These are phyloP conservation scores for Hydra vulgaris DNA, from an alignment of 30 jellyfish, hydroid and myxozoan species.

Conservation along the genomic window DNA sequence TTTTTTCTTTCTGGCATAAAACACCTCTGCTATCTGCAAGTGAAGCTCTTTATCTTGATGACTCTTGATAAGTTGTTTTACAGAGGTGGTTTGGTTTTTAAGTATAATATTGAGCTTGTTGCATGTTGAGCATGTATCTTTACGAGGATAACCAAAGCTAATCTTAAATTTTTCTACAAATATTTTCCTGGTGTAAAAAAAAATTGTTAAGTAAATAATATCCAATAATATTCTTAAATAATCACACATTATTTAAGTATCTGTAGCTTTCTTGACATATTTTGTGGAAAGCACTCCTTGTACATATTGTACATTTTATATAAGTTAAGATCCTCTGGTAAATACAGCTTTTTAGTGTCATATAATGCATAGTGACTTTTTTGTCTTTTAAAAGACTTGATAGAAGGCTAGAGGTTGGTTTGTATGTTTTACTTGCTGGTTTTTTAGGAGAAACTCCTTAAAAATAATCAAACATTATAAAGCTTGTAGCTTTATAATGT, in stretches of 20 bases:
- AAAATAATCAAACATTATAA: too few species aligned
- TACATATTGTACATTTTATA: background rate
- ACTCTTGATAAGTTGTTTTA: background rate
- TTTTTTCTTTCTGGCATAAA: background rate
- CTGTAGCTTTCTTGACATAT: background rate
- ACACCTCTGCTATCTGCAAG: background rate
- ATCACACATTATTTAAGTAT: background rate
- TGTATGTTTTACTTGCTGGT: too few species aligned
- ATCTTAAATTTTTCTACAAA: too few species aligned
- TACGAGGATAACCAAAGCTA: background rate
- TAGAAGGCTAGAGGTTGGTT: too few species aligned
- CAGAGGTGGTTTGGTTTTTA: background rate
- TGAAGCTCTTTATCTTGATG: background rate
- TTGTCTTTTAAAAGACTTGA: too few species aligned
- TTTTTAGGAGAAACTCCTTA: too few species aligned
- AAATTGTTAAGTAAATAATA: background rate
- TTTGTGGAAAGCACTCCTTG: background rate
- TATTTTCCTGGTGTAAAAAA: background rate
- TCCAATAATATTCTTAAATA: background rate
- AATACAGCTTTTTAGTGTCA: background rate
- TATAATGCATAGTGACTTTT: background rate
- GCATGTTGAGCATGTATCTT: background rate
- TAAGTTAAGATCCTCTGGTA: constrained; percentile 1
- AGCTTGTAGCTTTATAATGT: too few species aligned
- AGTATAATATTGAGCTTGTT: background rate